These are phyloP conservation scores for Microdon myrmicae DNA, from an alignment of 2,888 invertebrate genomes.

Conservation along the genomic window DNA sequence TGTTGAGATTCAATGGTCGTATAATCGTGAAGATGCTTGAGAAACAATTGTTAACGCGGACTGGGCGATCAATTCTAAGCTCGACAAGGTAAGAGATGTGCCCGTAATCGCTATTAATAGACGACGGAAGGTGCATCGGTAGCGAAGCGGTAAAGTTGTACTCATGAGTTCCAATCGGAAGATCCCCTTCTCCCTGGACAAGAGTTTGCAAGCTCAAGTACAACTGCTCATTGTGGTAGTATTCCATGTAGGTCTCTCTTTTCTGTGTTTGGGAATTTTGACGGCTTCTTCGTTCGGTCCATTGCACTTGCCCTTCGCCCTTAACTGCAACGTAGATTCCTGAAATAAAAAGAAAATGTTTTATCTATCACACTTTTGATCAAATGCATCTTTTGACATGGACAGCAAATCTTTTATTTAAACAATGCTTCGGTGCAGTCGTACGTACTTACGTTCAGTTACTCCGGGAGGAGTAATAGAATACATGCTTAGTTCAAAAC, in stretches of 20 bases:
- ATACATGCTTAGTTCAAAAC: too few relatives aligned
- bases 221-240: constrained; percentile 41
- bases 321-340: constrained; percentile 54
- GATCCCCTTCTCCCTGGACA: constrained; percentile 38
- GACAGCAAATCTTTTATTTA: too few relatives aligned
- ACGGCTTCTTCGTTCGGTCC: constrained; percentile 49
- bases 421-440: too few relatives aligned
- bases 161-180: constrained; percentile 52
- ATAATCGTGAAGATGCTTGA: constrained; percentile 32
- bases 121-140: constrained; percentile 54
- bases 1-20: constrained; percentile 25
- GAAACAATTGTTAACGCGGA: constrained; percentile 23
- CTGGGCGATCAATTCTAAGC: constrained; percentile 27
- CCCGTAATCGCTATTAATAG: constrained; percentile 31
- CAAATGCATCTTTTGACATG: too few relatives aligned
- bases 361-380: background rate
- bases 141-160: constrained; percentile 54
- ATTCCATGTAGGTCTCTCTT: constrained; percentile 27
- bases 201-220: constrained; percentile 46
- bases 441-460: too few relatives aligned
- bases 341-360: constrained; percentile 8
- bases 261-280: constrained; percentile 27
- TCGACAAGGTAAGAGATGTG: constrained; percentile 35
- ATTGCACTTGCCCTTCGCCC: constrained; percentile 54
- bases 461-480: too few relatives aligned